Evolutionary conservation across 2,797 vertebrate species (phyloP), one percentile per base, ranked within the genome.

Genomic region (Oreortyx pictus): DNA sequence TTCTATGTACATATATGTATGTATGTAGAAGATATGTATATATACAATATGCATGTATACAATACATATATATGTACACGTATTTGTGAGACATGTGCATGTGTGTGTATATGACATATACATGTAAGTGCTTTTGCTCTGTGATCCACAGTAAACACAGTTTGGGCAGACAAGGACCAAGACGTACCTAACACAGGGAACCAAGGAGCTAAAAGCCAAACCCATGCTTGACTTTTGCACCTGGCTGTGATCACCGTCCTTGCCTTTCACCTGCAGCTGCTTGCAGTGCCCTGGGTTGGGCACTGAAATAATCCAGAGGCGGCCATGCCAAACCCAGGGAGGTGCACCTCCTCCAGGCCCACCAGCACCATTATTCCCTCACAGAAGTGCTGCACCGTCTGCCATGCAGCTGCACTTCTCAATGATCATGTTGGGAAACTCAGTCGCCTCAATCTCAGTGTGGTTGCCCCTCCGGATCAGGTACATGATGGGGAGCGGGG

Each of bases 401-500:
- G 98, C 95, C 3, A 97, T 62, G 54, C 99, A 99, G 39, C 98
- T 97, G 47, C 99, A 99, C 62, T 97, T 97, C 88, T 99, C 98
- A 0, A 98, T 95, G 0, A 99, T 96, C 98, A 99, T 99, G 44
- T 98, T 98, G 24, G 99, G 98, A 76, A 99, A 98, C 68, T 99
- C 99, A 0, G 99, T 98, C 33, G 98, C 99, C 90, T 99, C 98
- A 1, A 99, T 98, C 94, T 99, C 98, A 0, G 99, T 99, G 97
- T 98, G 98, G 94, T 99, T 98, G 9, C 98, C 99, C 75, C 98
- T 98, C 95, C 98, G 98, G 82, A 98, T 97, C 66, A 99, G 98
- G 97, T 99, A 99, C 98, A 99, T 99, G 96, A 99, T 95, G 41
- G 99, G 99, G 35, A 99, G 93, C 0, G 99, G 97, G 14, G 98